Base-by-base conservation (phyloP, 1,140 invertebrate genomes). In the Tetraneura akinire region DNA sequence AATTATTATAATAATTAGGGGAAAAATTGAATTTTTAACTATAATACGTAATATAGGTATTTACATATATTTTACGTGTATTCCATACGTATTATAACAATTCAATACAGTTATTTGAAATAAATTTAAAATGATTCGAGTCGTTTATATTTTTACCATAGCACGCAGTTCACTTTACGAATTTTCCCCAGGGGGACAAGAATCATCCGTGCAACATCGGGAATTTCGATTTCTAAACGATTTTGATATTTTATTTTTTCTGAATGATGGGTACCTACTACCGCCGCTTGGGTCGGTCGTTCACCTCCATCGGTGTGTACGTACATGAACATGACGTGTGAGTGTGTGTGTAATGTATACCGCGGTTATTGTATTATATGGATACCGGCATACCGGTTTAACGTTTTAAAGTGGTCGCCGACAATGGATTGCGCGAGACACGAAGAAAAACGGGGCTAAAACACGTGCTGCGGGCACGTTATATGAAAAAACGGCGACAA, bases 381-480 rank as follows among this genome's bases (percentile, higher is more conserved):
- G 66, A 68, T 68, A 68, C 66, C 64, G 64, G 26, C 66, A 68
- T 68, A 68, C 66, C 66, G 66, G 66, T 68, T 68, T 68, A 47
- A 45, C 64, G 64, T 68, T 68, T 13, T 47, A 68, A 47, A 68
- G 66, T 16, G 66, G 66, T 68, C 66, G 66, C 66, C 42, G 66
- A 68, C 66, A 68, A 68, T 68, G 66, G 66, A 18, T 37, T 37
- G 29, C 9, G 10, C 18, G 14, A 14, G 45, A 47, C 14, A 13
- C 21, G 21, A 2, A 21, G 42, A 23, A 68, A 68, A 68, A 68
- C 42, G 66, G 66, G 66, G 66, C 21, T 68, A 47, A 68, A 68
- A 68, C 66, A 68, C 66, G 66, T 68, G 66, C 66, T 23, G 42
- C 21, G 21, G 66, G 42, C 66, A 47, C 66, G 66, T 47, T n/a